Conservation (phyloP, 2,888 invertebrate species). For the Ephialtes manifestator region DNA sequence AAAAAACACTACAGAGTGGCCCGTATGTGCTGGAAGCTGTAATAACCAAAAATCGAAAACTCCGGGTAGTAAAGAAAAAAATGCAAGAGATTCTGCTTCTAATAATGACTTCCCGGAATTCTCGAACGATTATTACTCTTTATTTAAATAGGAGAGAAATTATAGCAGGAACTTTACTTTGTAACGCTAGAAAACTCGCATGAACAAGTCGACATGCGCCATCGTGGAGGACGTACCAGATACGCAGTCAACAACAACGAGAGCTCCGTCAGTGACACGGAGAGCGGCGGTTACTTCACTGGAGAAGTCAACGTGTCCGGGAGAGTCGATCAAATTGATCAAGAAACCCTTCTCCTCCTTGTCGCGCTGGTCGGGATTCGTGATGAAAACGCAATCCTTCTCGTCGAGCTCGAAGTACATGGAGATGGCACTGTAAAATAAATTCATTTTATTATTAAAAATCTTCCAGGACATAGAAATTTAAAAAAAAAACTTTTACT, state of each 20-base stretch:
- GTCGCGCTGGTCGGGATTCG: conserved; percentile 95
- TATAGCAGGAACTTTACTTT: conserved; percentile 65
- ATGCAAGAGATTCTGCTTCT: background rate
- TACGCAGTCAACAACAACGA: conserved; percentile 99
- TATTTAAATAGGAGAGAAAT: conserved; percentile 49
- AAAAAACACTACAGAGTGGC: conserved; percentile 82
- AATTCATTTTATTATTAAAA: conserved; percentile 49
- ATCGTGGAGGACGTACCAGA: conserved; percentile 91
- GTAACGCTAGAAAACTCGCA: conserved; percentile 65
- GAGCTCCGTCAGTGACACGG: conserved; percentile 99
- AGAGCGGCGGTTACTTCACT: conserved; percentile 99
- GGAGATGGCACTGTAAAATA: conserved; percentile 95
- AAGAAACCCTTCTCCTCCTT: conserved; percentile 98
- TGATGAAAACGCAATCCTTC: conserved; percentile 98
- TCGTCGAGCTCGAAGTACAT: conserved; percentile 99
- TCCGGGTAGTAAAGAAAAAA: conserved; percentile 2
- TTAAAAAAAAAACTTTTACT: too few species aligned
- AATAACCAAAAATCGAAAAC: conserved; percentile 27
- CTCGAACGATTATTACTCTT: conserved; percentile 27
- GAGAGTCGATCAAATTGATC: conserved; percentile 99
- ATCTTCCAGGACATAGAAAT: background rate
- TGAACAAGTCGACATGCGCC: conserved; percentile 68
- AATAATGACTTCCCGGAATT: conserved; percentile 2
- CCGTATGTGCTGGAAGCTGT: conserved; percentile 83
- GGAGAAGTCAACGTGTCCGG: conserved; percentile 99